Percentiles rank a stretch among this genome's conserved stretches.
These are phyloP conservation scores for Neolamprologus variostigma DNA, from an alignment of 2,113 vertebrate species.

Conservation along the genomic window DNA sequence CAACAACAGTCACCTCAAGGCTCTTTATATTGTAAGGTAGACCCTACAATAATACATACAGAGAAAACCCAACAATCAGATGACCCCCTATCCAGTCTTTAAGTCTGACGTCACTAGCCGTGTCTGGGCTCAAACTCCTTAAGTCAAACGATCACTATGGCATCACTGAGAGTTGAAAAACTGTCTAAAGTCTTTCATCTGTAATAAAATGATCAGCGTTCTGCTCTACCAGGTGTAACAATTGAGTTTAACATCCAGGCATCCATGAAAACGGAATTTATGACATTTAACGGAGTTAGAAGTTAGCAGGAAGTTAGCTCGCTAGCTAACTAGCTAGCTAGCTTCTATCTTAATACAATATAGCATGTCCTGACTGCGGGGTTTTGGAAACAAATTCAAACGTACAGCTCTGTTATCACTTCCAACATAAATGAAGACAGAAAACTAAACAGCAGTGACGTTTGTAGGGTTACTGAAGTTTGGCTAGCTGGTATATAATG, in stretches of 20 bases:
- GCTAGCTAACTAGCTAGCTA: accelerated
- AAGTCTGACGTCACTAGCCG: not conserved
- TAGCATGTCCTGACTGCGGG: accelerated
- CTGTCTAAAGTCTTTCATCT: not conserved
- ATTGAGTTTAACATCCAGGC: not conserved
- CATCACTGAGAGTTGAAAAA: not conserved
- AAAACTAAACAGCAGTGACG: not conserved
- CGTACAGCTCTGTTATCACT: accelerated
- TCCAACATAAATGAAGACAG: not conserved
- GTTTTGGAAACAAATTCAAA: not conserved
- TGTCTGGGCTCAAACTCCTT: accelerated
- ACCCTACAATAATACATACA: not conserved
- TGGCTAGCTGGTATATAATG: accelerated
- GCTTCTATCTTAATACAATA: accelerated
- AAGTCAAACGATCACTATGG: accelerated
- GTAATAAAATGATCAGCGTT: accelerated
- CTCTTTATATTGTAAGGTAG: not conserved
- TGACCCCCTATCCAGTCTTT: accelerated
- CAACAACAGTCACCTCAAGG: not conserved
- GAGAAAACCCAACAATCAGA: not conserved
- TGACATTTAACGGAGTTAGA: not conserved
- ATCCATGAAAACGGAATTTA: not conserved
- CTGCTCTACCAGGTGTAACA: not conserved
- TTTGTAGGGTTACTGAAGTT: not conserved
- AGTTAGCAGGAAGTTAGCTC: not conserved